Percentiles rank a stretch among this genome's conserved stretches.
These are phyloP conservation scores for Echinarachnius parma DNA, from an alignment of 53 echinoderm and acorn worm species.

Conservation along the genomic window DNA sequence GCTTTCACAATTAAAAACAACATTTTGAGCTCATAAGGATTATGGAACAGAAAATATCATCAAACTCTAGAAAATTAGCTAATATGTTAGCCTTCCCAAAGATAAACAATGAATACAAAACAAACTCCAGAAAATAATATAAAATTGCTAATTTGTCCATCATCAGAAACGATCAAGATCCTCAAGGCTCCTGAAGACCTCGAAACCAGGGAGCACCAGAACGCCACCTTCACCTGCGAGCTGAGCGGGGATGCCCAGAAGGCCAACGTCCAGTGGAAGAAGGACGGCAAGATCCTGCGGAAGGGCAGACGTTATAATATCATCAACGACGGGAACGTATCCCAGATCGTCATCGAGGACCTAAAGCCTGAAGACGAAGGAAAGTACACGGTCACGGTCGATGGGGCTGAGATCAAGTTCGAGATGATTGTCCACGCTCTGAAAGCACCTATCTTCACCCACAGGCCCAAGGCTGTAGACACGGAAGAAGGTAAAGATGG, in stretches of 20 bases:
- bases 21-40: too few relatives aligned
- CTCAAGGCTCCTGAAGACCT: constrained; percentile 6
- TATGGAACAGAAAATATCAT: too few relatives aligned
- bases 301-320: constrained; percentile 55
- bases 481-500: constrained; percentile 77
- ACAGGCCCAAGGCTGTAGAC: constrained; percentile 73
- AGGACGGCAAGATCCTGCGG: constrained; percentile 46
- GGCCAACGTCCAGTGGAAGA: constrained; percentile 67
- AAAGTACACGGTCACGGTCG: constrained; percentile 57
- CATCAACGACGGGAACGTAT: constrained; percentile 41
- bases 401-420: constrained; percentile 29
- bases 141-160: too few relatives aligned
- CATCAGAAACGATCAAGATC: constrained; percentile 32
- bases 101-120: too few relatives aligned
- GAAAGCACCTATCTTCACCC: constrained; percentile 62
- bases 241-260: constrained; percentile 28
- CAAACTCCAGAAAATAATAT: too few relatives aligned
- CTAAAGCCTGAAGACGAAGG: constrained; percentile 46
- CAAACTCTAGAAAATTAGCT: too few relatives aligned
- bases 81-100: too few relatives aligned
- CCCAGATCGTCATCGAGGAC: constrained; percentile 58
- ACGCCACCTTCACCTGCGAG: constrained; percentile 34
- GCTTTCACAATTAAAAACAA: too few relatives aligned
- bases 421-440: constrained; percentile 45
- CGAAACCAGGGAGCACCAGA: constrained; percentile 28